phyloP scores from a whole-genome alignment of 2,113 vertebrate genomes.

The Cyanoderma ruficeps region DNA sequence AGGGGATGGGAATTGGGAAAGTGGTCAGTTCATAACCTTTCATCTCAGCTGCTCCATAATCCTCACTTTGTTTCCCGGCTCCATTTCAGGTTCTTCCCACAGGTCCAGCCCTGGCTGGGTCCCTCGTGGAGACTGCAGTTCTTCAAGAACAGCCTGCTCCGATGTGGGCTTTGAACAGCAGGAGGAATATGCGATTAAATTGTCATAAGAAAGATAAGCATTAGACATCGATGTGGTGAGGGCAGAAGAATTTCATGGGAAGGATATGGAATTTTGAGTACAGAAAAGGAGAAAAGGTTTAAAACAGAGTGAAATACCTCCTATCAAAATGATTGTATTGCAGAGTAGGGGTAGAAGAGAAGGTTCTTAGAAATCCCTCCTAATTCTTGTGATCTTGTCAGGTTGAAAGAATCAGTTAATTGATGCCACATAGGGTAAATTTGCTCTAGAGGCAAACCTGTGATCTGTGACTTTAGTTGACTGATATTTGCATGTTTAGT shows the following conservation, averaged over 20 bases:
- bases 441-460: neutral
- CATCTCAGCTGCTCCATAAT: neutral
- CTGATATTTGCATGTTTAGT: neutral
- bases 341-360: neutral
- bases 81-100: neutral
- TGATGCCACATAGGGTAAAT: neutral
- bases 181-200: neutral
- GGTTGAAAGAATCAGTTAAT: neutral
- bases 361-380: neutral
- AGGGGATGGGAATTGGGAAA: neutral
- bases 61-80: neutral
- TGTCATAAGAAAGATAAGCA: neutral
- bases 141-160: neutral
- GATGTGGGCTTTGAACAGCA: neutral
- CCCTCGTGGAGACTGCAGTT: neutral
- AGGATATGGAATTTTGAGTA: neutral
- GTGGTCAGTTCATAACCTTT: neutral
- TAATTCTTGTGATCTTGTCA: neutral
- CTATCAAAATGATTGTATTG: neutral
- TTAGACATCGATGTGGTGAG: neutral
- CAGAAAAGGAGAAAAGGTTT: neutral
- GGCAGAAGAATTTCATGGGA: neutral
- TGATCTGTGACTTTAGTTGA: neutral
- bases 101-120: neutral
- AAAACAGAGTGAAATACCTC: neutral